Evolutionary conservation across 2,888 invertebrate species (phyloP).

Genomic region (Aporophyla nigra): DNA sequence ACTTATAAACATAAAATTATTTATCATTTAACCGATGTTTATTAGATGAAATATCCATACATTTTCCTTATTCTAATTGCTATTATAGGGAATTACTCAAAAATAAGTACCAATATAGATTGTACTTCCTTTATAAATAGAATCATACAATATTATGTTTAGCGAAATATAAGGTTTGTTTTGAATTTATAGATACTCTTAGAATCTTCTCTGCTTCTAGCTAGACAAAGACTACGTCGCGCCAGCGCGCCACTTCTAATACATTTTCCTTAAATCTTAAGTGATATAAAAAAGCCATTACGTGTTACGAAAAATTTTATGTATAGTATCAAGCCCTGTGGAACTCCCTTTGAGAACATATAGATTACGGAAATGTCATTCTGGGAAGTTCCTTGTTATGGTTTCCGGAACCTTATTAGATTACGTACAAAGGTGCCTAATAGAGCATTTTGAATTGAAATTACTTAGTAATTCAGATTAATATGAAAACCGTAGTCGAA

Average conservation of each 20-base stretch:
- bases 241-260: background rate
- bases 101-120: slow-evolving; percentile 20
- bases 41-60: slow-evolving; percentile 13
- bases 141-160: background rate
- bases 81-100: slow-evolving; percentile 20
- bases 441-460: background rate
- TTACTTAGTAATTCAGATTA: background rate
- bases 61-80: slow-evolving; percentile 25
- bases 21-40: slow-evolving; percentile 12
- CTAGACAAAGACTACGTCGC: background rate
- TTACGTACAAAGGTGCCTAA: background rate
- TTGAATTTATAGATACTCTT: background rate
- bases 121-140: slow-evolving; percentile 8
- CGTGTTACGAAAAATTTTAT: background rate
- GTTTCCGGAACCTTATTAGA: background rate
- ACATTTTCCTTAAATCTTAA: background rate
- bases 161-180: slow-evolving; percentile 14
- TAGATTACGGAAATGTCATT: background rate
- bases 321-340: background rate
- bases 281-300: background rate
- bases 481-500: background rate
- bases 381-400: background rate
- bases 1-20: too few species aligned
- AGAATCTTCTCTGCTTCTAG: background rate
- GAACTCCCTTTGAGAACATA: background rate